These are phyloP conservation scores for Sebastes dallii DNA, from an alignment of 2,797 vertebrate genomes.

Conservation along the genomic window DNA sequence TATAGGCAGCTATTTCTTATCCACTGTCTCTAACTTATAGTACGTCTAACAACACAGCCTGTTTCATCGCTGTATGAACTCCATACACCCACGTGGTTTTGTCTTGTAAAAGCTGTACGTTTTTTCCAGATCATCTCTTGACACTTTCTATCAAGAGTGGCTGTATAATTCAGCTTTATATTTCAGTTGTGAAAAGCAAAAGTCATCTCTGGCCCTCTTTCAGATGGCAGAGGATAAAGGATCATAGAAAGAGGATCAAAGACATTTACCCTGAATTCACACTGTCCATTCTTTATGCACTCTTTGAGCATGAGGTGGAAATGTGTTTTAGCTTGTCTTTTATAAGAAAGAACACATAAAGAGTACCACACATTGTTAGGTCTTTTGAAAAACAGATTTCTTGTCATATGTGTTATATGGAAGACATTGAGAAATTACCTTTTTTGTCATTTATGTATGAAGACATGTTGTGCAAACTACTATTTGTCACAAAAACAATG, in stretches of 20 bases:
- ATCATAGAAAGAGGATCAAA: conserved; percentile 24
- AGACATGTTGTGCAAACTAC: not conserved
- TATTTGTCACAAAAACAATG: not conserved
- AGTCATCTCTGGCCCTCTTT: conserved; percentile 34
- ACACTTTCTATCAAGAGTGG: conserved; percentile 26
- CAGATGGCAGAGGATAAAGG: conserved; percentile 26
- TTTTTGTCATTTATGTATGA: not conserved
- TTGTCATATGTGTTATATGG: not conserved
- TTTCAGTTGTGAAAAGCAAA: conserved; percentile 3
- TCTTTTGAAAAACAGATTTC: not conserved
- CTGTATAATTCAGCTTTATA: conserved; percentile 17
- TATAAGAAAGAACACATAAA: not conserved
- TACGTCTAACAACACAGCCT: conserved; percentile 19
- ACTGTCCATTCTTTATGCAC: not conserved
- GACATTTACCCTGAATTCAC: conserved; percentile 11
- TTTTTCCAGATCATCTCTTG: conserved; percentile 20
- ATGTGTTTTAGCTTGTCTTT: conserved; percentile 18
- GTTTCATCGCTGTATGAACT: conserved; percentile 21
- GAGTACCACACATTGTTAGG: not conserved
- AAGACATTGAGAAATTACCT: not conserved
- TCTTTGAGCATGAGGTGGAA: not conserved
- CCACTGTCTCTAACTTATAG: conserved; percentile 30
- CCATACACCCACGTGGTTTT: conserved; percentile 10
- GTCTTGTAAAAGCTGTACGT: conserved; percentile 6
- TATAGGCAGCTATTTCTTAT: conserved; percentile 34